Percentiles rank a stretch among this genome's conserved stretches.
phyloP scores from a whole-genome alignment of 2,797 vertebrate species.

The Sebastes iracundus region DNA sequence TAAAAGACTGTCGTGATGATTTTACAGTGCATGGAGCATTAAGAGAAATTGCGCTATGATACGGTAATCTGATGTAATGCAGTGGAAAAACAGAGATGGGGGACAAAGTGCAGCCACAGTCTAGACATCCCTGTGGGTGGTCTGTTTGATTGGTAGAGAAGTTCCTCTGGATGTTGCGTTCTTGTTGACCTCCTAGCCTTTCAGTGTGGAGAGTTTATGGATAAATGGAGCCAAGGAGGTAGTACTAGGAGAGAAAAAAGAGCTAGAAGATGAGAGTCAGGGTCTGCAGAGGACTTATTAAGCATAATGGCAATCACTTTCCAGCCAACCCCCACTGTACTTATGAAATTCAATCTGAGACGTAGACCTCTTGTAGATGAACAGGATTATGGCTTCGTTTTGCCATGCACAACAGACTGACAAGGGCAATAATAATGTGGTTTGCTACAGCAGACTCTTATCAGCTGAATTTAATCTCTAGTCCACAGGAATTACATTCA shows the following conservation, averaged over 20 bases:
- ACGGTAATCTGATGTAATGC: slow-evolving; percentile 56
- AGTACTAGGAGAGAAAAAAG: not conserved
- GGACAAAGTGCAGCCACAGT: slow-evolving; percentile 37
- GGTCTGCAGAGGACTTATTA: slow-evolving; percentile 14
- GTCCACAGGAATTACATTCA: slow-evolving; percentile 61
- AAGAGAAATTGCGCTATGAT: slow-evolving; percentile 32
- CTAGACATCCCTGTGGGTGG: slow-evolving; percentile 40
- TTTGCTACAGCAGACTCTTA: slow-evolving; percentile 49
- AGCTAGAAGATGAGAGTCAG: not conserved
- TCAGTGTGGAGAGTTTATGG: not conserved
- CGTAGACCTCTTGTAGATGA: slow-evolving; percentile 47
- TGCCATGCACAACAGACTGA: slow-evolving; percentile 31
- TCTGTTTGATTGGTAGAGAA: slow-evolving; percentile 25
- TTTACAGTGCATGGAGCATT: slow-evolving; percentile 44
- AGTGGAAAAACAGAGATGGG: slow-evolving; percentile 33
- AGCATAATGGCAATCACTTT: slow-evolving; percentile 34
- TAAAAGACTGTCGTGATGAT: slow-evolving; percentile 41
- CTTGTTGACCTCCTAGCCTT: not conserved
- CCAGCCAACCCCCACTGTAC: slow-evolving; percentile 12
- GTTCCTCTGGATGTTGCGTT: slow-evolving; percentile 11
- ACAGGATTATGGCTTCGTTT: slow-evolving; percentile 43
- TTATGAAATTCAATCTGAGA: slow-evolving; percentile 43
- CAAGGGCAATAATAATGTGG: slow-evolving; percentile 45
- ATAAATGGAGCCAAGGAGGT: not conserved
- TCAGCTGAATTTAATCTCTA: slow-evolving; percentile 62